A percentile compares a stretch with the other conserved stretches of the same genome.
Evolutionary conservation across 2,888 invertebrate species (phyloP).

Genomic region (Polietes domitor): DNA sequence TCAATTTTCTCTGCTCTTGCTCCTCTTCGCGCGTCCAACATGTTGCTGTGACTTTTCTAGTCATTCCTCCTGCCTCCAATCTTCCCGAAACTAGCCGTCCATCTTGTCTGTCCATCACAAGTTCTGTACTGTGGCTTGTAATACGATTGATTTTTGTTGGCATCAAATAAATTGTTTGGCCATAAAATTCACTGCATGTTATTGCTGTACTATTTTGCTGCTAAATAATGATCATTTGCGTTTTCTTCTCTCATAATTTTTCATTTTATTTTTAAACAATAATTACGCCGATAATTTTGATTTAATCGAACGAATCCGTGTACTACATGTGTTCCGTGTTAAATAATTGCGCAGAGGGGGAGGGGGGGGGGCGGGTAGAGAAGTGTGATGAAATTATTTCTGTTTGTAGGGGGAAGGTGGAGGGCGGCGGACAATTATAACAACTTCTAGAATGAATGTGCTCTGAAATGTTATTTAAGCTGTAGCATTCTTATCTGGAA

Average conservation of each 20-base stretch:
- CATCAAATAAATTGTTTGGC: not conserved
- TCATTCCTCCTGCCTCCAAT: too few species aligned
- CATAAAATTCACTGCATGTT: slow-evolving; percentile 11
- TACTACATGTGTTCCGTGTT: not conserved
- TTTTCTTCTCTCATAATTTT: not conserved
- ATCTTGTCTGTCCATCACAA: not conserved
- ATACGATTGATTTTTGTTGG: not conserved
- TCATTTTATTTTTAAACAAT: slow-evolving; percentile 13
- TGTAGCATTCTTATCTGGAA: too few species aligned
- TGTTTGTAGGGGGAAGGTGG: too few species aligned
- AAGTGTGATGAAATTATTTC: too few species aligned
- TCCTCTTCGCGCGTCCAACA: not conserved
- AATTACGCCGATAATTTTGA: not conserved
- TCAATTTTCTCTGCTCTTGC: not conserved
- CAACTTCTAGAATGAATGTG: too few species aligned
- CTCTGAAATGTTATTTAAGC: too few species aligned
- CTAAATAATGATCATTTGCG: not conserved
- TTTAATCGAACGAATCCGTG: not conserved
- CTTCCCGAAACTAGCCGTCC: not conserved
- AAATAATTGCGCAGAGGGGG: too few species aligned
- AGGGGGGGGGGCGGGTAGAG: too few species aligned
- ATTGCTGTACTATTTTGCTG: slow-evolving; percentile 7
- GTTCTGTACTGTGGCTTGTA: slow-evolving; percentile 1
- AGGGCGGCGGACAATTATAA: too few species aligned
- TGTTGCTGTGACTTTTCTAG: not conserved